A percentile compares a stretch with the other conserved stretches of the same genome.
Evolutionary conservation across 2,113 vertebrate species (phyloP).

Genomic region (Chamaea fasciata): DNA sequence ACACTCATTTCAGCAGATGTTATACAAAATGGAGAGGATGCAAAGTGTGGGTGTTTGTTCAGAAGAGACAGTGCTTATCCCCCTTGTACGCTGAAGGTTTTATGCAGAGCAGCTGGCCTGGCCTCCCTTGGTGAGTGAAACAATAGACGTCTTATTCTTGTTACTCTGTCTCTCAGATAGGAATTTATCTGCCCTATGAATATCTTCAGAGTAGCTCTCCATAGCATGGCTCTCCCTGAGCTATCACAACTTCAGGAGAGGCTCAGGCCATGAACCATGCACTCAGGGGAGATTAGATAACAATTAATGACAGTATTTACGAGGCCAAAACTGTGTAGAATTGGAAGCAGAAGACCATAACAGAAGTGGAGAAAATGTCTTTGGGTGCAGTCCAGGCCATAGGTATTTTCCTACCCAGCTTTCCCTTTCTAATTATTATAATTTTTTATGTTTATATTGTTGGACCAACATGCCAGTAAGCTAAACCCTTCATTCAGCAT

Average conservation of each 20-base stretch:
- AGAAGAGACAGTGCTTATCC: background rate
- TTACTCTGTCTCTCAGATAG: background rate
- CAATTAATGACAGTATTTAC: background rate
- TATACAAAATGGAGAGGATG: background rate
- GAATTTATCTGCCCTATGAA: background rate
- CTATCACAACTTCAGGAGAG: background rate
- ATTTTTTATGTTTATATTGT: background rate
- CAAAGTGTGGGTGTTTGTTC: background rate
- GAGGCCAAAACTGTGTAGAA: background rate
- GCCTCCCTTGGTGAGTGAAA: background rate
- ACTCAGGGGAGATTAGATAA: background rate
- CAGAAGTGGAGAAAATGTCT: background rate
- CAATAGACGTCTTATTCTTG: background rate
- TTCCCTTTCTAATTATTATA: background rate
- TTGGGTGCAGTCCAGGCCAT: background rate
- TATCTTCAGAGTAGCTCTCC: background rate
- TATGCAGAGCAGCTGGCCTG: background rate
- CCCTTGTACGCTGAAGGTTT: background rate
- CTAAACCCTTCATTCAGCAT: background rate
- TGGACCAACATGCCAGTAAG: background rate
- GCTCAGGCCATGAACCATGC: background rate
- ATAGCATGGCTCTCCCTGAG: background rate
- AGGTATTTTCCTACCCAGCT: background rate
- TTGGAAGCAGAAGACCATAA: background rate
- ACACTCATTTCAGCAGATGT: background rate